phyloP scores from a whole-genome alignment of 53 echinoderm and acorn worm genomes.

The Antedon mediterranea region DNA sequence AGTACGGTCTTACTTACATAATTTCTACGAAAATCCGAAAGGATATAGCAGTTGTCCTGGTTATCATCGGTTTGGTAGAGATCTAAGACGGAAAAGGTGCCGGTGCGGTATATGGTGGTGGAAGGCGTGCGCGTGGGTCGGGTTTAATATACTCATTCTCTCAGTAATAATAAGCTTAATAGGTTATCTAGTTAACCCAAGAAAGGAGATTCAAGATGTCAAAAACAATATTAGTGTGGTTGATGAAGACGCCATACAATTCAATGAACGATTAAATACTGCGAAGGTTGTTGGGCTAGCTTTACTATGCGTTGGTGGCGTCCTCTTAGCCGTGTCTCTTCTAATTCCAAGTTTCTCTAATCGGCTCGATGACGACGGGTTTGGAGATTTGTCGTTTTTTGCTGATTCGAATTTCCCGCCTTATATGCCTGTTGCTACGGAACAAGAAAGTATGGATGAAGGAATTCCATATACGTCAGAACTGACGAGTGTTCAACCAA shows the following conservation, averaged over 20 bases:
- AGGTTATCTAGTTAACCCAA: slow-evolving; percentile 74
- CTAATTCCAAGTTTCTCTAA: slow-evolving; percentile 60
- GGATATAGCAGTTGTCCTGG: slow-evolving; percentile 39
- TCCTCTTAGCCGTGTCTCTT: slow-evolving; percentile 68
- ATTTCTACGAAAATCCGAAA: slow-evolving; percentile 87
- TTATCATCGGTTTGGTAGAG: slow-evolving; percentile 24
- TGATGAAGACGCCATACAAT: slow-evolving; percentile 59
- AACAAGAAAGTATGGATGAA: slow-evolving; percentile 55
- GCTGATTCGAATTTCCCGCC: slow-evolving; percentile 82
- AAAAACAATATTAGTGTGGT: slow-evolving; percentile 42
- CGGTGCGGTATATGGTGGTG: slow-evolving; percentile 71
- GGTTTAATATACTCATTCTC: slow-evolving; percentile 66
- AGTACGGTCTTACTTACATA: slow-evolving; percentile 82
- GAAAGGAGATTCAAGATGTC: slow-evolving; percentile 46
- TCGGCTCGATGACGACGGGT: slow-evolving; percentile 27
- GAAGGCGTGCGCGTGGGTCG: slow-evolving; percentile 96
- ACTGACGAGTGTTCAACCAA: slow-evolving; percentile 79
- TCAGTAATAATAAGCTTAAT: slow-evolving; percentile 72
- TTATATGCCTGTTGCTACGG: slow-evolving; percentile 73
- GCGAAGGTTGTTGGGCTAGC: slow-evolving; percentile 84
- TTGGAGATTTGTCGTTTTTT: slow-evolving; percentile 33
- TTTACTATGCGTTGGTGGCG: slow-evolving; percentile 77
- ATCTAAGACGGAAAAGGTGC: slow-evolving; percentile 21
- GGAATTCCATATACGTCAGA: slow-evolving; percentile 94
- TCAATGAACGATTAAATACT: slow-evolving; percentile 63